These are phyloP conservation scores for Paramisgurnus dabryanus DNA, from an alignment of 2,113 vertebrate species.

Conservation along the genomic window DNA sequence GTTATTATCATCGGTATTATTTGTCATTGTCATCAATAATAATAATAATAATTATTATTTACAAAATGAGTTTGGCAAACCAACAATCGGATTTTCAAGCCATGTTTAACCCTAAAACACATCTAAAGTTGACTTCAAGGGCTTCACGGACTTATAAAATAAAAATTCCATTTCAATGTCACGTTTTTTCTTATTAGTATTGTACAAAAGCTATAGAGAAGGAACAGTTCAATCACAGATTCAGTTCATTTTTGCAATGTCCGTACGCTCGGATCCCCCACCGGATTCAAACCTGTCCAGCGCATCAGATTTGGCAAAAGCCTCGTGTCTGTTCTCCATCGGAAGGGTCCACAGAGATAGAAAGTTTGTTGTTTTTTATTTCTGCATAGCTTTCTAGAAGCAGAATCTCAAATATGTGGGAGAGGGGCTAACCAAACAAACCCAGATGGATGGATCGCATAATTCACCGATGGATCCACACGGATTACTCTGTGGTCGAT, in stretches of 20 bases:
- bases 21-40: conserved; percentile 62
- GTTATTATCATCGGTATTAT: conserved; percentile 48
- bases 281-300: conserved; percentile 68
- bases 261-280: conserved; percentile 69
- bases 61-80: conserved; percentile 85
- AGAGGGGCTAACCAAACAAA: conserved; percentile 70
- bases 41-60: conserved; percentile 80
- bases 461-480: conserved; percentile 42
- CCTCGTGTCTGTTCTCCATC: conserved; percentile 74
- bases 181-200: conserved; percentile 73
- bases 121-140: conserved; percentile 87
- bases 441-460: conserved; percentile 33
- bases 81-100: conserved; percentile 89
- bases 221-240: conserved; percentile 85
- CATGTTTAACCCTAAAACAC: conserved; percentile 87
- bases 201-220: conserved; percentile 99
- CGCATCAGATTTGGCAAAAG: conserved; percentile 85
- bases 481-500: conserved; percentile 39
- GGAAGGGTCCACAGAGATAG: conserved; percentile 79
- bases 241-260: conserved; percentile 77
- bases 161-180: conserved; percentile 92
- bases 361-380: conserved; percentile 65
- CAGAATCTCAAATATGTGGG: conserved; percentile 72
- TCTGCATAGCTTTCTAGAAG: conserved; percentile 90
- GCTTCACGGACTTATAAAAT: conserved; percentile 97